Percentiles rank a stretch among this genome's conserved stretches.
These are phyloP conservation scores for Heliopora coerulea DNA, from an alignment of 92 coral and sea anemone genomes.

Conservation along the genomic window DNA sequence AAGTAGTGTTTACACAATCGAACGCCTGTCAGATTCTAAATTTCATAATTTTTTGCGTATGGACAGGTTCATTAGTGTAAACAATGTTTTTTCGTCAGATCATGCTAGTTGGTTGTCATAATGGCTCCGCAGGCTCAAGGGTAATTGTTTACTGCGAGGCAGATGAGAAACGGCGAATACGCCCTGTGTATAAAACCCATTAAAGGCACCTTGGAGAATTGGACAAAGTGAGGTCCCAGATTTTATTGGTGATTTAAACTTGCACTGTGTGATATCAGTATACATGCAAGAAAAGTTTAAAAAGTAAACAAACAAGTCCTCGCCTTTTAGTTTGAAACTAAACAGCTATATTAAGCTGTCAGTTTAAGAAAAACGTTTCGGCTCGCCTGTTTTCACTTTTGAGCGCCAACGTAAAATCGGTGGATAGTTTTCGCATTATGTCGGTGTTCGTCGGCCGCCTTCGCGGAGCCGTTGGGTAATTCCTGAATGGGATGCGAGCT, in stretches of 20 bases:
- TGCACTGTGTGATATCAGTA: too few species aligned
- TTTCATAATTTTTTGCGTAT: conserved; percentile 40
- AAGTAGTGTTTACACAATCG: conserved; percentile 47
- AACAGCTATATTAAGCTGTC: too few species aligned
- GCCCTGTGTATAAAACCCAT: neutral
- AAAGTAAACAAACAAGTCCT: too few species aligned
- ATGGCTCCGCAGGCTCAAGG: conserved; percentile 8
- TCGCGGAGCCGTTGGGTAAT: conserved; percentile 11
- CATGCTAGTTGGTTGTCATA: conserved; percentile 23
- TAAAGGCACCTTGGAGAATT: neutral
- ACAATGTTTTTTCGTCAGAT: conserved; percentile 27
- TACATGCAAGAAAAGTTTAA: too few species aligned
- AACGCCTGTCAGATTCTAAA: conserved; percentile 41
- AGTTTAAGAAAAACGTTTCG: too few species aligned
- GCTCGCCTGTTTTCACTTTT: neutral
- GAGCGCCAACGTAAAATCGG: conserved; percentile 8
- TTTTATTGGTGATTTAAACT: too few species aligned
- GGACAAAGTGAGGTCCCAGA: too few species aligned
- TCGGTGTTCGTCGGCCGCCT: conserved; percentile 6
- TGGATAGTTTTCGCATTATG: conserved; percentile 24
- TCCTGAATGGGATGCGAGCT: conserved; percentile 26
- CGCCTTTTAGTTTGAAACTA: too few species aligned
- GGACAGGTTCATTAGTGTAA: conserved; percentile 44
- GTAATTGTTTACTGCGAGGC: conserved; percentile 28
- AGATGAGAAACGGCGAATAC: neutral